These are phyloP conservation scores for Trinectes maculatus DNA, from an alignment of 2,113 vertebrate genomes.

Conservation along the genomic window DNA sequence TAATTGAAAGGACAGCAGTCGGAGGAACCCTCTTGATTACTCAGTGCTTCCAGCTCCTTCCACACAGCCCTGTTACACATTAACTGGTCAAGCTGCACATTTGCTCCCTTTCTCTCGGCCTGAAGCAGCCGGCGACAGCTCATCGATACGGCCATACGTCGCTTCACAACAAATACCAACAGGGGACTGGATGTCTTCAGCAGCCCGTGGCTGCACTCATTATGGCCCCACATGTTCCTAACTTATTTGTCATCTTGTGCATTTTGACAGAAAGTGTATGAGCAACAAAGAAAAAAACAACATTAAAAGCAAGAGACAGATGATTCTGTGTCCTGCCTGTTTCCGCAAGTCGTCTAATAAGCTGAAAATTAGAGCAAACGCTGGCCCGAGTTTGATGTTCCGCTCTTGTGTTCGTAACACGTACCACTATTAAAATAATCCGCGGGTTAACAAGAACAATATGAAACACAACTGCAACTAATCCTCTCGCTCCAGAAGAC, in stretches of 20 bases:
- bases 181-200: constrained; percentile 69
- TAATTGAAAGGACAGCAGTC: constrained; percentile 79
- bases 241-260: constrained; percentile 65
- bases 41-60: constrained; percentile 72
- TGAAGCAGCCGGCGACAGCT: constrained; percentile 55
- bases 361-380: constrained; percentile 40
- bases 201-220: constrained; percentile 69
- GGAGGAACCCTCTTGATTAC: constrained; percentile 74
- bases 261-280: constrained; percentile 45
- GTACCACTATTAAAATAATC: constrained; percentile 53
- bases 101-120: constrained; percentile 32
- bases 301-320: constrained; percentile 14
- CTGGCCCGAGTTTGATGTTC: constrained; percentile 18
- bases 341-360: constrained; percentile 45
- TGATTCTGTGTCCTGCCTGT: constrained; percentile 1
- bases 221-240: constrained; percentile 46
- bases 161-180: constrained; percentile 63
- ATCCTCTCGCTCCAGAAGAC: constrained; percentile 57
- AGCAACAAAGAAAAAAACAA: constrained; percentile 24
- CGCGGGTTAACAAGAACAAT: constrained; percentile 61
- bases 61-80: constrained; percentile 63
- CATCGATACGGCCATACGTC: constrained; percentile 71
- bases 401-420: constrained; percentile 25
- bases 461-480: constrained; percentile 61
- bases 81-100: constrained; percentile 61